Percentiles rank a stretch among this genome's conserved stretches.
These are phyloP conservation scores for Amphimallon solstitiale DNA, from an alignment of 2,888 invertebrate genomes.

Conservation along the genomic window DNA sequence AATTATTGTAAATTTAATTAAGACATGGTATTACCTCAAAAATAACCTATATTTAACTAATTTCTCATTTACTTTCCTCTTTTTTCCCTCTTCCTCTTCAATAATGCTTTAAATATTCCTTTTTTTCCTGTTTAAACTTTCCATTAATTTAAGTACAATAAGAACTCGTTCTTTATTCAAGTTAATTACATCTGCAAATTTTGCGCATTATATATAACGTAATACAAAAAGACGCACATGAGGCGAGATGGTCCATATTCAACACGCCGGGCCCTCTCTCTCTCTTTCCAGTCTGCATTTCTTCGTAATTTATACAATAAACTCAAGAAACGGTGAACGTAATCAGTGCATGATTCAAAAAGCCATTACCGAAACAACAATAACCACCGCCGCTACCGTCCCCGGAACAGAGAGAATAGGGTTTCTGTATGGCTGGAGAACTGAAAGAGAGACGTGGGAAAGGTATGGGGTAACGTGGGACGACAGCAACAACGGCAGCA, in stretches of 20 bases:
- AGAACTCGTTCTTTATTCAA: slow-evolving; percentile 1
- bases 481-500: background rate
- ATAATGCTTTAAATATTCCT: too few relatives aligned
- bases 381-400: background rate
- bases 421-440: background rate
- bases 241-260: background rate
- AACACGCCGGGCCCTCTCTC: background rate
- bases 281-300: background rate
- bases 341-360: slow-evolving; percentile 20
- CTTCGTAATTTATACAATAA: slow-evolving; percentile 19
- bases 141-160: too few relatives aligned
- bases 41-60: too few relatives aligned
- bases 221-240: slow-evolving; percentile 1
- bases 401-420: background rate
- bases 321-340: slow-evolving; percentile 8
- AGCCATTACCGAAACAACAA: slow-evolving; percentile 26
- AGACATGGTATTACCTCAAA: too few relatives aligned
- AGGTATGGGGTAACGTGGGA: background rate
- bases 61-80: too few relatives aligned
- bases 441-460: background rate
- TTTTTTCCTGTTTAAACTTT: too few relatives aligned
- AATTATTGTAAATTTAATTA: too few relatives aligned
- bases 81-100: too few relatives aligned
- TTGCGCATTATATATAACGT: background rate
- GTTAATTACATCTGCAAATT: slow-evolving; percentile 21